Percentiles rank a stretch among this genome's conserved stretches.
phyloP scores from a whole-genome alignment of 35 echinoderm and acorn worm genomes.

The Diadema setosum region DNA sequence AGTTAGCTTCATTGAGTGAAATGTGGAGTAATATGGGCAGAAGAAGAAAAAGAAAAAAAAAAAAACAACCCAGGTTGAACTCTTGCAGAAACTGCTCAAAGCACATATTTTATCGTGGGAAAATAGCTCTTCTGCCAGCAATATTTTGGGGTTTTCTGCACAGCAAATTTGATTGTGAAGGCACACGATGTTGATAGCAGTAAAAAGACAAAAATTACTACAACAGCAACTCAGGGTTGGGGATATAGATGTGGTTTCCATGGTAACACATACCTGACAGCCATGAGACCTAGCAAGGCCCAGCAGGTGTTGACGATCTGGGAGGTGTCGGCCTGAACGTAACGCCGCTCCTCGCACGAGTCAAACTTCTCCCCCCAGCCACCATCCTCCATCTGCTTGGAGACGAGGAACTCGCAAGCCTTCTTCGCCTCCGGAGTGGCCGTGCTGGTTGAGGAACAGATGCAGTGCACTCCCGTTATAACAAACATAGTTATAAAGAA shows the following conservation, averaged over 20 bases:
- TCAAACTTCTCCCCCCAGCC: slow-evolving; percentile 95
- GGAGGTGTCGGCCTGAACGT: slow-evolving; percentile 77
- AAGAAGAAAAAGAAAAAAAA: too few relatives aligned
- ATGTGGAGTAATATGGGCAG: too few relatives aligned
- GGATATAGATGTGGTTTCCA: not conserved
- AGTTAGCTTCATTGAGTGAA: too few relatives aligned
- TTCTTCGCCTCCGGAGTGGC: slow-evolving; percentile 53
- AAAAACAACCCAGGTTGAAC: too few relatives aligned
- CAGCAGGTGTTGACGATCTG: slow-evolving; percentile 83
- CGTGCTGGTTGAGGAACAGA: slow-evolving; percentile 16
- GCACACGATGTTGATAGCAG: not conserved
- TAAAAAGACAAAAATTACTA: not conserved
- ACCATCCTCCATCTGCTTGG: slow-evolving; percentile 83
- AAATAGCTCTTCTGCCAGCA: too few relatives aligned
- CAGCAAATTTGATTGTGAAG: not conserved
- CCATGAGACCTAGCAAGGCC: slow-evolving; percentile 84
- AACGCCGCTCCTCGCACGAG: slow-evolving; percentile 77
- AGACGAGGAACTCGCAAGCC: slow-evolving; percentile 70
- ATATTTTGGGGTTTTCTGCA: too few relatives aligned
- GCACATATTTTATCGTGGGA: too few relatives aligned
- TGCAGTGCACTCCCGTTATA: too few relatives aligned
- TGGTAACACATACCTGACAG: slow-evolving; percentile 57
- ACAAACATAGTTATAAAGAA: too few relatives aligned
- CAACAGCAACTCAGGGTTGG: not conserved
- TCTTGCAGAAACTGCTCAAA: too few relatives aligned